Percentiles rank a stretch among this genome's conserved stretches.
phyloP scores from a whole-genome alignment of 1,140 invertebrate genomes.

The Gryllus bimaculatus region DNA sequence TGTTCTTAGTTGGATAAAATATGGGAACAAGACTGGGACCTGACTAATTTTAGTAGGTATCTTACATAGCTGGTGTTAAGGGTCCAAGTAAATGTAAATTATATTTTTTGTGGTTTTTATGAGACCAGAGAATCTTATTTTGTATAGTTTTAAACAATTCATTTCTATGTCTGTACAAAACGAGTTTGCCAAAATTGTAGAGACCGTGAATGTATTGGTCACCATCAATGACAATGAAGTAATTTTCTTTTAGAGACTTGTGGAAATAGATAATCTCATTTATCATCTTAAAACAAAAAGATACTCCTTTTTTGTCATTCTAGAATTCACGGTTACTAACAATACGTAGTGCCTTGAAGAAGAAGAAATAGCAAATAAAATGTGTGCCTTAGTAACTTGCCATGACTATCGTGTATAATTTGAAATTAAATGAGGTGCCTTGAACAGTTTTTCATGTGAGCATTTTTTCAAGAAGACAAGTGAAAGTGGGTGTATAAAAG shows the following conservation, averaged over 20 bases:
- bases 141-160: background rate
- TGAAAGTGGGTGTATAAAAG: background rate
- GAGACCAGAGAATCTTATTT: background rate
- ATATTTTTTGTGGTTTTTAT: background rate
- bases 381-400: background rate
- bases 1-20: background rate
- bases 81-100: slow-evolving; percentile 1
- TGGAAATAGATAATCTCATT: too few species aligned
- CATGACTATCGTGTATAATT: background rate
- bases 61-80: background rate
- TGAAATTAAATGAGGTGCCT: too few species aligned
- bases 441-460: too few species aligned
- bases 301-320: too few species aligned
- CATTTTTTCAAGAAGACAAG: too few species aligned
- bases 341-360: background rate
- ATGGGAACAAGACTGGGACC: background rate
- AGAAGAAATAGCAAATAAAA: background rate
- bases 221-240: background rate
- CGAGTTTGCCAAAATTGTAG: background rate
- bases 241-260: too few species aligned
- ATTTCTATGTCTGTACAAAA: background rate
- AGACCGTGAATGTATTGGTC: background rate
- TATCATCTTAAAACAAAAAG: too few species aligned
- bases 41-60: background rate
- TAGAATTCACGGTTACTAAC: too few species aligned